Evolutionary conservation across 2,888 invertebrate species (phyloP), one percentile per base, ranked within the genome.

Genomic region (Podabrus alpinus): DNA sequence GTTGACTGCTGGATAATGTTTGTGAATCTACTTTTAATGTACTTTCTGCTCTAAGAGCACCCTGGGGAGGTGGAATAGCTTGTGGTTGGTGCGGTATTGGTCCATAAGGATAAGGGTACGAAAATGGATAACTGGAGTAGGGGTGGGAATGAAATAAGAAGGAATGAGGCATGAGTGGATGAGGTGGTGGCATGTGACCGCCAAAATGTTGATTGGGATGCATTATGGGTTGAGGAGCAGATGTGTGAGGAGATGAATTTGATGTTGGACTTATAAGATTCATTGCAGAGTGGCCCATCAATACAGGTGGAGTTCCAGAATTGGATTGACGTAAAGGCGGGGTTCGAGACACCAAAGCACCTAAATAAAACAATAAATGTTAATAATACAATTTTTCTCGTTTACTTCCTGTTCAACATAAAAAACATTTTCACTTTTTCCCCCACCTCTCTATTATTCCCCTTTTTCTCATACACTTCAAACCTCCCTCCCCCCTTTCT

Each of bases 21-120:
- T 92, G 92, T 62, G 84, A 80, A 15, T 77, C 77, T 0, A 75
- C 75, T 66, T 77, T 77, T 15, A 77, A 59, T 15, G 71, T 71
- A 24, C 72, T 86, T 85, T 71, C 83, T 85, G 68, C 15, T n/a
- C 74, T 21, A 11, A 69, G 24, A 5, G 73, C 68, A 10, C 73
- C 73, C 69, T 77, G 90, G 82, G 92, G 92, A 2, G 93, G 93
- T 15, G 93, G 93, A 83, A 93, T 92, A 7, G 93, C 92, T 81
- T 93, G 93, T 1, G 94, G 94, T 82, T 93, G 93, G 10, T 93
- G 92, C 4, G 93, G 93, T 76, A 93, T 89, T 1, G 93, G 92
- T 9, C 92, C 92, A 81, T 95, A 92, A 70, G 94, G 90, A 88
- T 94, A 94, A 1, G 92, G 92, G 83, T 91, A 92, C 71, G 92